Evolutionary conservation across 1,140 invertebrate genomes (phyloP).

Genomic region (Amyelois transitella): DNA sequence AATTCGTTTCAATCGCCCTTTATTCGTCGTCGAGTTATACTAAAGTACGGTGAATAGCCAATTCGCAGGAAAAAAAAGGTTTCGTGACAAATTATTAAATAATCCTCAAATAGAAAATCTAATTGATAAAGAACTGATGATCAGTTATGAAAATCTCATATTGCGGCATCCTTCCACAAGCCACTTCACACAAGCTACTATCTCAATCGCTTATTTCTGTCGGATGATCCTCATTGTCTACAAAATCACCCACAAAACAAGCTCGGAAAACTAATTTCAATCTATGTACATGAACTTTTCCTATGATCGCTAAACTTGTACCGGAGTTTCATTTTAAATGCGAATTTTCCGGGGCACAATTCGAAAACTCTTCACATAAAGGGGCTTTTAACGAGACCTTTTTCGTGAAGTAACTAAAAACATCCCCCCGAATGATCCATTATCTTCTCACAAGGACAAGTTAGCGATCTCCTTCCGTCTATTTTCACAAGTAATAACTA

Average conservation of each 20-base stretch:
- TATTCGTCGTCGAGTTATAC: too few relatives aligned
- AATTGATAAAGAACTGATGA: too few relatives aligned
- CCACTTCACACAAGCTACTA: too few relatives aligned
- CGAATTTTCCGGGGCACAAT: slow-evolving; percentile 40
- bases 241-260: slow-evolving; percentile 1
- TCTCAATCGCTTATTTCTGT: not conserved
- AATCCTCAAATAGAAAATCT: too few relatives aligned
- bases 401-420: slow-evolving; percentile 64
- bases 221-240: not conserved
- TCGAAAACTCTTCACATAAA: slow-evolving; percentile 64
- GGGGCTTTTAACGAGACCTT: slow-evolving; percentile 60
- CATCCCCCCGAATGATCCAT: slow-evolving; percentile 68
- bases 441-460: slow-evolving; percentile 71
- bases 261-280: slow-evolving; percentile 4
- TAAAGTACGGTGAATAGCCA: too few relatives aligned
- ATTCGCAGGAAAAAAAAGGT: too few relatives aligned
- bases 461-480: slow-evolving; percentile 73
- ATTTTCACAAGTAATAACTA: slow-evolving; percentile 75
- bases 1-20: too few relatives aligned
- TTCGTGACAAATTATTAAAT: too few relatives aligned
- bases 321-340: slow-evolving; percentile 26
- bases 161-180: too few relatives aligned
- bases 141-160: too few relatives aligned
- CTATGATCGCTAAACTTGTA: slow-evolving; percentile 22
- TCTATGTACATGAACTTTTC: slow-evolving; percentile 20